Base-by-base conservation (phyloP, 2,113 vertebrate genomes). In the Menidia beryllina region DNA sequence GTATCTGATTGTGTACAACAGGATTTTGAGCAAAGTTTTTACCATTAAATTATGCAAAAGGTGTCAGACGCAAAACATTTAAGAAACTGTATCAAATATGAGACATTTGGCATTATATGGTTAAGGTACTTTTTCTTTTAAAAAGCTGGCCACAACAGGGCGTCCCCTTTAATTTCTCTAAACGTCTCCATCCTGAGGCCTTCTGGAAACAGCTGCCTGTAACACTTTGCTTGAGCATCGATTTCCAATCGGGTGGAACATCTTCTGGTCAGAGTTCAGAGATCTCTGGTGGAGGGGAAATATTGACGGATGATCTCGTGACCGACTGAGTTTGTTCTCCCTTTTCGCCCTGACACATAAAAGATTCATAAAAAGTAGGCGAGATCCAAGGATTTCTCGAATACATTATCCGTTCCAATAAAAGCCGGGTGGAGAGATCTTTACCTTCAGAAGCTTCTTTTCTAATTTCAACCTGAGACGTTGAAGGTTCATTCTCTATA, bases 211-310 rank as follows among this genome's bases (percentile, higher is more conserved):
- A 61, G 27, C 64, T 20, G 34, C 52, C 23, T 56, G 65, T 27
- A 80, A 67, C 55, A 49, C 48, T 78, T 83, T 73, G 49, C 49
- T 69, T 55, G 0, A 12, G 60, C 59, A 58, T 53, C 61, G 81
- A 84, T 78, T 80, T 70, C 80, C 70, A 74, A 48, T 34, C 53
- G 14, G 56, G 57, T 51, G 65, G 53, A 75, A 73, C 45, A 64
- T 72, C 70, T 53, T 50, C 55, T 64, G 51, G 80, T 72, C 76
- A 61, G 73, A 81, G 77, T 43, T 54, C 71, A 50, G 65, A 69
- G 64, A 83, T 70, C 75, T 75, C 70, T 68, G 58, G 85, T 75
- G 73, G 77, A 73, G 53, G 61, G 55, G 58, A 79, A 81, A 84
- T 74, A 84, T 69, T 85, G 82, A 82, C 52, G 76, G 79, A 82